Evolutionary conservation across 1,140 invertebrate genomes (phyloP).

Genomic region (Drosophila seguyi): DNA sequence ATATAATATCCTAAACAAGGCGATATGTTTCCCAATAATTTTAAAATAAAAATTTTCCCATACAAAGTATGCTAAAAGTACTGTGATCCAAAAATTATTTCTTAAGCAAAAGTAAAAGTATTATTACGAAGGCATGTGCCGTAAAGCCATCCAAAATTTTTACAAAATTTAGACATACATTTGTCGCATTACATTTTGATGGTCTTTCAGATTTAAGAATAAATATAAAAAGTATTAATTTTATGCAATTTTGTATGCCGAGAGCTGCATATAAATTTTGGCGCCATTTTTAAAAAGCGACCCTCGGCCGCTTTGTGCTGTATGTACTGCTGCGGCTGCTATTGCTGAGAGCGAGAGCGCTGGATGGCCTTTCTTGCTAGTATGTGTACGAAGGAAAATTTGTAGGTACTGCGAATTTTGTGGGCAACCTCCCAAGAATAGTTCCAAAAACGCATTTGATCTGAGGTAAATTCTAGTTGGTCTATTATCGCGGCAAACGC

Average conservation of each 20-base stretch:
- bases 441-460: constrained; percentile 20
- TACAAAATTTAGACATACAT: neutral
- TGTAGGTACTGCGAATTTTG: constrained; percentile 17
- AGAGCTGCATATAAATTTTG: constrained; percentile 42
- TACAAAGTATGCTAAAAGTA: too few relatives aligned
- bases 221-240: neutral
- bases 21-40: too few relatives aligned
- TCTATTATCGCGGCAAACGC: constrained; percentile 45
- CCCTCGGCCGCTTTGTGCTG: constrained; percentile 36
- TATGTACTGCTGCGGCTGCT: constrained; percentile 19
- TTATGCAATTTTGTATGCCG: constrained; percentile 1
- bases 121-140: too few relatives aligned
- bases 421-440: constrained; percentile 9
- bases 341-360: constrained; percentile 43
- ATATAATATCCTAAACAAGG: too few relatives aligned
- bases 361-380: constrained; percentile 5
- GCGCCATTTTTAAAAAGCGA: constrained; percentile 68
- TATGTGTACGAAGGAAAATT: constrained; percentile 30
- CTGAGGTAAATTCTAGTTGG: constrained; percentile 18
- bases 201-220: neutral
- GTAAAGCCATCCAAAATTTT: too few relatives aligned
- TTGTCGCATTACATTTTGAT: neutral
- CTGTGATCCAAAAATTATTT: too few relatives aligned
- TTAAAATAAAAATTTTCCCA: too few relatives aligned
- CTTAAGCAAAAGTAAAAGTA: too few relatives aligned